phyloP scores from a whole-genome alignment of 2,888 invertebrate species.

The Gymnocheta viridis region DNA sequence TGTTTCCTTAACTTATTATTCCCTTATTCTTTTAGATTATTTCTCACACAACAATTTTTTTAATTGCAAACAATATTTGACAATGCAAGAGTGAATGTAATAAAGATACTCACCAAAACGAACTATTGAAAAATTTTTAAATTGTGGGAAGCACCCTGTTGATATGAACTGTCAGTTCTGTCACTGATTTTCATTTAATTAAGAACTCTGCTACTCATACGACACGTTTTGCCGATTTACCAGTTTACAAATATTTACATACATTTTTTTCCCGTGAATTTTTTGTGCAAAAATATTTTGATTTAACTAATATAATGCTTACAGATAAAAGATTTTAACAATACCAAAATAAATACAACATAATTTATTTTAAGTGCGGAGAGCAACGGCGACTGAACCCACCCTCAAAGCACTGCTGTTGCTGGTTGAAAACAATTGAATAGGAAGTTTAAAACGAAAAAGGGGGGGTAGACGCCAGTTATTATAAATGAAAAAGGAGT shows the following conservation, averaged over 20 bases:
- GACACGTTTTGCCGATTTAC: slow-evolving; percentile 61
- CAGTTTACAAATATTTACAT: slow-evolving; percentile 62
- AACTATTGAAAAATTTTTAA: neutral
- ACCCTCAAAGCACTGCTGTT: slow-evolving; percentile 51
- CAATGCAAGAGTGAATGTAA: too few relatives aligned
- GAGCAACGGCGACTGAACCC: slow-evolving; percentile 52
- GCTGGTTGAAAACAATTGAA: slow-evolving; percentile 21
- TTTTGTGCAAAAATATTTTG: slow-evolving; percentile 7
- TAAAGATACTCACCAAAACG: neutral
- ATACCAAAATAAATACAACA: neutral
- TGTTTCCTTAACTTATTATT: too few relatives aligned
- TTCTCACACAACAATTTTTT: too few relatives aligned
- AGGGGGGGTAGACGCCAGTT: slow-evolving; percentile 64
- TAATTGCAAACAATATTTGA: too few relatives aligned
- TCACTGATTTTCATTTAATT: slow-evolving; percentile 34
- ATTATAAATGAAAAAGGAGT: slow-evolving; percentile 44
- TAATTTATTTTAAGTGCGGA: neutral
- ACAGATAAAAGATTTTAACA: neutral
- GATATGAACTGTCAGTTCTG: slow-evolving; percentile 3
- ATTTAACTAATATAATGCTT: neutral
- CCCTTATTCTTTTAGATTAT: too few relatives aligned
- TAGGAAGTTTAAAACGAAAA: slow-evolving; percentile 33
- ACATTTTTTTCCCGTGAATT: slow-evolving; percentile 1
- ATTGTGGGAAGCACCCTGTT: slow-evolving; percentile 27
- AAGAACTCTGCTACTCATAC: slow-evolving; percentile 37